Evolutionary conservation across 2,888 invertebrate genomes (phyloP).

Genomic region (Sphaerophoria rueppellii): DNA sequence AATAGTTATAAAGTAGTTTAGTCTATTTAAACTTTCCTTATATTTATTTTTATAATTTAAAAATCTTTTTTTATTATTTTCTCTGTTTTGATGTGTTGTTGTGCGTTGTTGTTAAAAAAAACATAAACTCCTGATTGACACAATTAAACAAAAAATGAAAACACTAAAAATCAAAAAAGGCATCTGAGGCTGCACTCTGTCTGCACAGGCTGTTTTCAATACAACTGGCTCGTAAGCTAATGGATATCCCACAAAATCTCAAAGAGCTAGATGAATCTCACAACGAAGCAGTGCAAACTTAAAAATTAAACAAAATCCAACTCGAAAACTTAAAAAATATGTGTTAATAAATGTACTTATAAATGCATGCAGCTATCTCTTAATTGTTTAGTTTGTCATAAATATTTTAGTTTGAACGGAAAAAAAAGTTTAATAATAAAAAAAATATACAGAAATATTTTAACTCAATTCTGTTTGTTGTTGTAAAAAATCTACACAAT

Average conservation of each 20-base stretch:
- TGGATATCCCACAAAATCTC: constrained; percentile 77
- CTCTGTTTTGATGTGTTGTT: constrained; percentile 71
- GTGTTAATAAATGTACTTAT: constrained; percentile 44
- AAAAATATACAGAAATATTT: constrained; percentile 31
- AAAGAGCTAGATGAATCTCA: constrained; percentile 65
- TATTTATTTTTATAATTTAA: constrained; percentile 58
- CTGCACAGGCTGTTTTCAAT: constrained; percentile 89
- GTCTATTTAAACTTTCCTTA: constrained; percentile 26
- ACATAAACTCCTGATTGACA: constrained; percentile 44
- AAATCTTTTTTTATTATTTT: constrained; percentile 53
- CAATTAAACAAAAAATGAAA: constrained; percentile 14
- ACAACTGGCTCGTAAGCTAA: constrained; percentile 83
- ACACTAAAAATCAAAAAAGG: constrained; percentile 82
- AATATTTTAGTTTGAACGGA: constrained; percentile 54
- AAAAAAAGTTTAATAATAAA: constrained; percentile 19
- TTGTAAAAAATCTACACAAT: constrained; percentile 39
- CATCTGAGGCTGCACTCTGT: constrained; percentile 86
- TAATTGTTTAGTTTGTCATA: constrained; percentile 60
- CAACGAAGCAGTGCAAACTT: constrained; percentile 57
- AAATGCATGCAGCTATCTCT: constrained; percentile 64
- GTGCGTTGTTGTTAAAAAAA: constrained; percentile 49
- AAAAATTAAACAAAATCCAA: constrained; percentile 43
- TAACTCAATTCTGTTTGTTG: constrained; percentile 70
- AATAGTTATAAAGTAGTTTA: neutral
- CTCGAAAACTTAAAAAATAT: constrained; percentile 56